These are phyloP conservation scores for Melopsittacus undulatus DNA, from an alignment of 2,797 vertebrate genomes.

Conservation along the genomic window DNA sequence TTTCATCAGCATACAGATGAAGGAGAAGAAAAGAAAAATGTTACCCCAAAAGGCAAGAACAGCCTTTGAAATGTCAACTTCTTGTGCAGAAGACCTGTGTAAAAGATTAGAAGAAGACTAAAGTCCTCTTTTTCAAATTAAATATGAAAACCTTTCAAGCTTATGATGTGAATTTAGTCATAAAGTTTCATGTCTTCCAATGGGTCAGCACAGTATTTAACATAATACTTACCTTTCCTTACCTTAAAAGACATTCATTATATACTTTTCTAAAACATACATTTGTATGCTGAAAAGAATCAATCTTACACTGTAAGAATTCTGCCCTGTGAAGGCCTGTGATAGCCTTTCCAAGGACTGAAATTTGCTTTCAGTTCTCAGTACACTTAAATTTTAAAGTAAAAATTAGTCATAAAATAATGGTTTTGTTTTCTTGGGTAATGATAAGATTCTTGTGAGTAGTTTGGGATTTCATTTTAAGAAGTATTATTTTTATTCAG, in stretches of 20 bases:
- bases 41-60: neutral
- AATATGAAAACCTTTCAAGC: neutral
- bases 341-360: neutral
- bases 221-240: neutral
- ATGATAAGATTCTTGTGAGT: neutral
- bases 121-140: neutral
- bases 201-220: neutral
- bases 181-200: neutral
- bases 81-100: neutral
- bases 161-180: neutral
- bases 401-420: neutral
- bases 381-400: neutral
- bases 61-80: neutral
- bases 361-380: neutral
- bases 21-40: neutral
- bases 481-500: neutral
- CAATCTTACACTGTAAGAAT: neutral
- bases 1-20: neutral
- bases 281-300: neutral
- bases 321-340: neutral
- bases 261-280: neutral
- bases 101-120: neutral
- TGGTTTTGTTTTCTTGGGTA: neutral
- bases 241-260: neutral
- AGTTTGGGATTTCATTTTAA: neutral